A percentile compares a stretch with the other conserved stretches of the same genome.
Conservation (phyloP, 1,140 invertebrate species). For the Scaptomyza hsui region DNA sequence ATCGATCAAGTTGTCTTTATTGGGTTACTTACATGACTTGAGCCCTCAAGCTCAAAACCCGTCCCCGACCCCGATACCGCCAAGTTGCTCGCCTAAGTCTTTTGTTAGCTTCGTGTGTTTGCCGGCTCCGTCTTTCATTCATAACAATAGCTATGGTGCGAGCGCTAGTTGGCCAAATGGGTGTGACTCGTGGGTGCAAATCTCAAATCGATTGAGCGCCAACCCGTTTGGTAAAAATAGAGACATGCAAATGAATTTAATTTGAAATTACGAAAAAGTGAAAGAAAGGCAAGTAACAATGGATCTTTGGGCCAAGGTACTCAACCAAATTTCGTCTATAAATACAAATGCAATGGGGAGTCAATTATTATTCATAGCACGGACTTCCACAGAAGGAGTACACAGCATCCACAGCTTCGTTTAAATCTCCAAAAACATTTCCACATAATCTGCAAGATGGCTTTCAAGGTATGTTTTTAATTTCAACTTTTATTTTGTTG, state of each 20-base stretch:
- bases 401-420: conserved; percentile 44
- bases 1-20: conserved; percentile 76
- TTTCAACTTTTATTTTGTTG: not conserved
- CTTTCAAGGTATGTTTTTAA: conserved; percentile 74
- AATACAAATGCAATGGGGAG: conserved; percentile 70
- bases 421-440: conserved; percentile 32
- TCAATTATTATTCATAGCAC: conserved; percentile 81
- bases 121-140: conserved; percentile 54
- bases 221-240: conserved; percentile 29
- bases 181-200: conserved; percentile 80
- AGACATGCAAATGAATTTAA: conserved; percentile 74
- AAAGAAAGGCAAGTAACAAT: conserved; percentile 73
- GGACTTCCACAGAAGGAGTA: conserved; percentile 69
- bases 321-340: conserved; percentile 67
- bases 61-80: conserved; percentile 10
- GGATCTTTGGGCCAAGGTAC: conserved; percentile 36
- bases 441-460: conserved; percentile 62
- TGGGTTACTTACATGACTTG: conserved; percentile 75
- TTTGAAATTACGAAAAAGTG: conserved; percentile 72
- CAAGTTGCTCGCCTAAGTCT: conserved; percentile 74
- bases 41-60: conserved; percentile 10
- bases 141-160: conserved; percentile 59
- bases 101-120: conserved; percentile 61
- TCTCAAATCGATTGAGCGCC: conserved; percentile 26
- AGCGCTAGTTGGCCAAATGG: conserved; percentile 49